Evolutionary conservation across 2,797 vertebrate species (phyloP), one percentile per base, ranked within the genome.

Genomic region (Melanotaenia boesemani): DNA sequence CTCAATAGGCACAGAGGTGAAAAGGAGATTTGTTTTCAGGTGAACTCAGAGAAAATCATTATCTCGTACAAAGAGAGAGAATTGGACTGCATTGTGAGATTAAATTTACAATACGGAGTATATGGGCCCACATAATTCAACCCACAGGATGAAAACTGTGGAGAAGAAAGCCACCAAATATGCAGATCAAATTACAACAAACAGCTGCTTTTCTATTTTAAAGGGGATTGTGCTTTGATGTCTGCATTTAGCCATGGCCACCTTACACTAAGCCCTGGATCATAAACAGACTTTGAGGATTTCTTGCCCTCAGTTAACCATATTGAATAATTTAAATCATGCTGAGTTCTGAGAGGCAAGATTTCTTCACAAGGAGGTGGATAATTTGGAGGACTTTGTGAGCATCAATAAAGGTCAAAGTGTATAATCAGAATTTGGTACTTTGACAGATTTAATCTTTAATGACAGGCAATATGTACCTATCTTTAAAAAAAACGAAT

Each of bases 281-380:
- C 76, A 81, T 66, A 50, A 69, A 72, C 63, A 71, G 78, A 84
- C 85, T 86, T 37, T 60, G 56, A 89, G 48, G 58, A 61, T 75
- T 76, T 55, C 68, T 66, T 82, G 77, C 79, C 87, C 73, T 82
- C 79, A 83, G 88, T 91, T 86, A 83, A 87, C 80, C 81, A 66
- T 71, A 79, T 70, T 91, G 84, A 91, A 90, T 93, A 89, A 90
- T 91, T 91, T 86, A 91, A 85, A 90, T 82, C 58, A 36, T 62
- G 71, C 82, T 77, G 69, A 80, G 77, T 78, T 83, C 67, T 73
- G 75, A 79, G 81, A 84, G 83, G 4, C 5, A 34, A 34, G 32
- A 83, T 79, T 86, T 72, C 37, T 67, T 77, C 0, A 1, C 46
- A 60, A 78, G 62, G 24, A 74, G 60, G 58, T 58, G 50, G 72